A percentile compares a stretch with the other conserved stretches of the same genome.
These are phyloP conservation scores for Acipenser transmontanus DNA, from an alignment of 2,797 vertebrate genomes.

Conservation along the genomic window DNA sequence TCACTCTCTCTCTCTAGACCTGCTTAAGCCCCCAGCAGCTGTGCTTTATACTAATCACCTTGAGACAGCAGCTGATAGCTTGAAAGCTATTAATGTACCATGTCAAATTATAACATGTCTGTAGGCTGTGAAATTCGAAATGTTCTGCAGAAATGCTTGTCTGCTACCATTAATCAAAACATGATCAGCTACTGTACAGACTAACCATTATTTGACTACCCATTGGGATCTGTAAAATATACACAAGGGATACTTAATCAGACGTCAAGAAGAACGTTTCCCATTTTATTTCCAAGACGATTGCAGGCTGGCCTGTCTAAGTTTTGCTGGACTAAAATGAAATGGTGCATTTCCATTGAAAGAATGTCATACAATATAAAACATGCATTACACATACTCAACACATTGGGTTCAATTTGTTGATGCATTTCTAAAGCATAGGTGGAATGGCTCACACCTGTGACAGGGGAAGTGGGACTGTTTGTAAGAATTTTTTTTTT, in stretches of 20 bases:
- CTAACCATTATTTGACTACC: constrained; percentile 34
- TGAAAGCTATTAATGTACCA: constrained; percentile 16
- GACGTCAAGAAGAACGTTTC: no score
- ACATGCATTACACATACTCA: no score
- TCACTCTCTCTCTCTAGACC: background rate
- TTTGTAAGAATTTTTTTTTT: no score
- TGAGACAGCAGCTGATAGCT: constrained; percentile 19
- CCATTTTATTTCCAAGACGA: no score
- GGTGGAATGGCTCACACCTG: no score
- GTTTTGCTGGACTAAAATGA: no score
- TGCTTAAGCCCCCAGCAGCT: background rate
- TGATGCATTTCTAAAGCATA: no score
- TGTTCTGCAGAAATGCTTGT: constrained; percentile 28
- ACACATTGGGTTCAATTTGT: no score
- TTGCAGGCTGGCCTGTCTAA: no score
- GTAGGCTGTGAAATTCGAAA: constrained; percentile 23
- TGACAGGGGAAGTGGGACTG: no score
- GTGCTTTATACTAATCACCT: constrained; percentile 8
- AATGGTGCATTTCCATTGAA: no score
- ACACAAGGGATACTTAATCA: constrained; percentile 24
- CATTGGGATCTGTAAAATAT: constrained; percentile 39
- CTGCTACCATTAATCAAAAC: constrained; percentile 39
- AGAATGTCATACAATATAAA: no score
- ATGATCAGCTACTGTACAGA: constrained; percentile 45
- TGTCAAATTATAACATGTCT: constrained; percentile 17